These are phyloP conservation scores for Erythrocebus patas DNA, from an alignment of 2,113 vertebrate genomes.

Conservation along the genomic window DNA sequence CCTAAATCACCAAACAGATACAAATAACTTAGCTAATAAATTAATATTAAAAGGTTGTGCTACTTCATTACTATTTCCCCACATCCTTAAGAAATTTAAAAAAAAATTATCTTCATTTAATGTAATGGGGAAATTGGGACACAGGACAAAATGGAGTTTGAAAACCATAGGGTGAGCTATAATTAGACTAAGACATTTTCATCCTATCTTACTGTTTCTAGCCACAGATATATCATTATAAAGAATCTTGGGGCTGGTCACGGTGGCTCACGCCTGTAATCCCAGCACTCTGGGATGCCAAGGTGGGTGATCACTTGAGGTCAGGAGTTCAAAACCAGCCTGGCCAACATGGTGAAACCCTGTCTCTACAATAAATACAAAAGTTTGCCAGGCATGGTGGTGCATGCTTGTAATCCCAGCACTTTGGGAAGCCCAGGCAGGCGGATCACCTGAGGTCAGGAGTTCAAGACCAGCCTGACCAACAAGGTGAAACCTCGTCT, in stretches of 20 bases:
- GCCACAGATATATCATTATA: background rate
- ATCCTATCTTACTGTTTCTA: background rate
- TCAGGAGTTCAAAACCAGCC: too few relatives aligned
- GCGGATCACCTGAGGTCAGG: too few relatives aligned
- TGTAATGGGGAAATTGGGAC: background rate
- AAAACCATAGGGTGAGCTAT: background rate
- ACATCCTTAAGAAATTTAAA: background rate
- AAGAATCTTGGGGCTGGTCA: background rate
- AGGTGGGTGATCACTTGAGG: too few relatives aligned
- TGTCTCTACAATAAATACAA: too few relatives aligned
- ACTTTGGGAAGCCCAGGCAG: too few relatives aligned
- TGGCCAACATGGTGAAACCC: too few relatives aligned
- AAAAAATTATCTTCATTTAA: conserved; percentile 17
- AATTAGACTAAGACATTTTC: background rate
- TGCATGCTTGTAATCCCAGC: too few relatives aligned
- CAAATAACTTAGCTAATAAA: background rate
- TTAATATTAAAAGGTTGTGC: conserved; percentile 14
- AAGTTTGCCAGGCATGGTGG: too few relatives aligned
- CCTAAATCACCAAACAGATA: background rate
- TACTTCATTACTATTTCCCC: background rate
- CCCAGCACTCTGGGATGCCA: too few relatives aligned
- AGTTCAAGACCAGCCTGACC: too few relatives aligned
- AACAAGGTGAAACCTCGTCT: too few relatives aligned
- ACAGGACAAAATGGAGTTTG: conserved; percentile 26
- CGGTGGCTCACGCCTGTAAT: too few relatives aligned